Percentiles rank a stretch among this genome's conserved stretches.
These are phyloP conservation scores for Scaptomyza parva DNA, from an alignment of 2,888 invertebrate species.

Conservation along the genomic window DNA sequence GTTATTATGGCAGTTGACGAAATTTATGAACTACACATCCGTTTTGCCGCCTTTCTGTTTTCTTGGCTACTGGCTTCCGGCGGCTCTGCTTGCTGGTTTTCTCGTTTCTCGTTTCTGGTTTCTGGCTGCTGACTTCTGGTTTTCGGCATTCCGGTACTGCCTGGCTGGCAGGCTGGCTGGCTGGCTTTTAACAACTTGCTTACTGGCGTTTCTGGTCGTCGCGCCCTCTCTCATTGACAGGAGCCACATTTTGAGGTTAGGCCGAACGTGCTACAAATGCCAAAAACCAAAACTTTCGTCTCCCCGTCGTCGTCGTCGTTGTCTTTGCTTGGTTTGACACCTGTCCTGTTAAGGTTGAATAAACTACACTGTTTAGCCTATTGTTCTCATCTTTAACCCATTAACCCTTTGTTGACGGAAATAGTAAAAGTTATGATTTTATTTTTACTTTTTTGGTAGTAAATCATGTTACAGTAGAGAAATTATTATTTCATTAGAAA, in stretches of 20 bases:
- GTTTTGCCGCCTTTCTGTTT: slow-evolving; percentile 72
- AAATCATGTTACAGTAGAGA: too few species aligned
- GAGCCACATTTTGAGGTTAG: slow-evolving; percentile 59
- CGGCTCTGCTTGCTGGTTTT: slow-evolving; percentile 18
- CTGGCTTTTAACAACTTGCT: neutral
- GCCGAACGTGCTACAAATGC: slow-evolving; percentile 70
- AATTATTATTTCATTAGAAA: too few species aligned
- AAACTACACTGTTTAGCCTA: slow-evolving; percentile 46
- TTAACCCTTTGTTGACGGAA: neutral
- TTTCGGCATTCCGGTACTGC: neutral
- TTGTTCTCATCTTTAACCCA: slow-evolving; percentile 55
- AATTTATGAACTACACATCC: slow-evolving; percentile 82
- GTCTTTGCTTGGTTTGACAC: too few species aligned
- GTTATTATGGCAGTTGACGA: slow-evolving; percentile 79
- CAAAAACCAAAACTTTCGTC: slow-evolving; percentile 58
- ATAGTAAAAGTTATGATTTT: neutral
- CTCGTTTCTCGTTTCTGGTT: slow-evolving; percentile 13
- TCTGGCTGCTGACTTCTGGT: neutral
- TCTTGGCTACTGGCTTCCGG: slow-evolving; percentile 71
- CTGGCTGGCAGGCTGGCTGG: neutral
- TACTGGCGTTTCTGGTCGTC: slow-evolving; percentile 13
- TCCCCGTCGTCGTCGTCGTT: slow-evolving; percentile 31
- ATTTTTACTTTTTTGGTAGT: too few species aligned
- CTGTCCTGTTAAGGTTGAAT: slow-evolving; percentile 54
- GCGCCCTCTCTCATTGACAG: slow-evolving; percentile 22